A percentile compares a stretch with the other conserved stretches of the same genome.
phyloP scores from a whole-genome alignment of 2,888 invertebrate genomes.

The Latrodectus elegans region DNA sequence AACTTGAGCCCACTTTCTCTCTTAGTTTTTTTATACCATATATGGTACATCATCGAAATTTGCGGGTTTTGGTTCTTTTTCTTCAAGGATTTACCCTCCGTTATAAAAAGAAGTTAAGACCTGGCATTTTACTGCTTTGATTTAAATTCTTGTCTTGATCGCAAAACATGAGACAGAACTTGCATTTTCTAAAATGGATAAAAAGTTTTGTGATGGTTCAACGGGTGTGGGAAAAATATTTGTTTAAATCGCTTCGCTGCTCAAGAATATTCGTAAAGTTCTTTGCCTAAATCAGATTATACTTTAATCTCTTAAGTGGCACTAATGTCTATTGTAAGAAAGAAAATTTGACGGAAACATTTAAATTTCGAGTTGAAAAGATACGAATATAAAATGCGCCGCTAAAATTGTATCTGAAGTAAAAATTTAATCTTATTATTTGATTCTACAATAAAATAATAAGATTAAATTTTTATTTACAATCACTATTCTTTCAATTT shows the following conservation, averaged over 20 bases:
- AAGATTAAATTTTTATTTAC: too few relatives aligned
- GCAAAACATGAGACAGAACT: background rate
- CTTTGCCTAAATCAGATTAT: too few relatives aligned
- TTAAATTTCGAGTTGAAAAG: too few relatives aligned
- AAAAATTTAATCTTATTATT: too few relatives aligned
- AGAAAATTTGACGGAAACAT: too few relatives aligned
- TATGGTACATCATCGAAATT: conserved; percentile 11
- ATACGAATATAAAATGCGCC: too few relatives aligned
- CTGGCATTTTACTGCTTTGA: conserved; percentile 23
- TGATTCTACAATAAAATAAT: too few relatives aligned
- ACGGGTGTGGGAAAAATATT: background rate
- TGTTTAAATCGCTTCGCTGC: background rate
- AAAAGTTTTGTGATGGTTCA: background rate
- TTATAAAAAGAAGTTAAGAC: conserved; percentile 20
- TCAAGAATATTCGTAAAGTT: too few relatives aligned
- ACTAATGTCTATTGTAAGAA: too few relatives aligned
- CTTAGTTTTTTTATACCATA: background rate
- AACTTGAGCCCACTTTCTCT: background rate
- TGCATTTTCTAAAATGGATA: conserved; percentile 15
- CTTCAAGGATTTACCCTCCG: conserved; percentile 16
- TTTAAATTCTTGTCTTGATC: conserved; percentile 28
- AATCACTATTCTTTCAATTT: too few relatives aligned
- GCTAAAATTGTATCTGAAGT: too few relatives aligned
- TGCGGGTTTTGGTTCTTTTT: conserved; percentile 16
- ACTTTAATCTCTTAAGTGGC: too few relatives aligned